Conservation (phyloP, 2,888 invertebrate genomes). For the Hydropsyche betteni region DNA sequence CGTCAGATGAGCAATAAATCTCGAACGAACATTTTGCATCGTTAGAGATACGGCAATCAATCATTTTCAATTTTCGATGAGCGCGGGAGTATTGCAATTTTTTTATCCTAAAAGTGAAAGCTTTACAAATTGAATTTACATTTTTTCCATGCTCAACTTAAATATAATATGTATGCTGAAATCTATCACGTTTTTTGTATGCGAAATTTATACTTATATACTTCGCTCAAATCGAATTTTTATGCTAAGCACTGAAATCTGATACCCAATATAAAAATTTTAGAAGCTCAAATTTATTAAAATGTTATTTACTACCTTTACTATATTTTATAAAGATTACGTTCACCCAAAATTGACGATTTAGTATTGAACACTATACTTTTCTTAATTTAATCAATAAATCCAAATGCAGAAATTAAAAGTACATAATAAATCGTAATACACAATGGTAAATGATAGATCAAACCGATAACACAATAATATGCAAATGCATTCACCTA, state of each 20-base stretch:
- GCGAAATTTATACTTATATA: too few species aligned
- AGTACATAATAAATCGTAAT: too few species aligned
- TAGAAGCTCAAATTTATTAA: neutral
- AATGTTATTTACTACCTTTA: constrained; percentile 2
- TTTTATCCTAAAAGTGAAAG: constrained; percentile 14
- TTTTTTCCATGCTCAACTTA: neutral
- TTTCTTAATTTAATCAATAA: too few species aligned
- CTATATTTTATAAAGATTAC: neutral
- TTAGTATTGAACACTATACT: neutral
- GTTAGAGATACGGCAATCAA: constrained; percentile 5
- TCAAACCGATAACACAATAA: too few species aligned
- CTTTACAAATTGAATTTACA: neutral
- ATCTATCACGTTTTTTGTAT: too few species aligned
- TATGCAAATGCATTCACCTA: too few species aligned
- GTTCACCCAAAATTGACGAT: neutral
- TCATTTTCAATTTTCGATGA: constrained; percentile 1
- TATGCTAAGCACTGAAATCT: too few species aligned
- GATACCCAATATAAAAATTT: neutral
- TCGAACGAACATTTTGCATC: constrained; percentile 12
- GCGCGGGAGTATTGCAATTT: constrained; percentile 5
- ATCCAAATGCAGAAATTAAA: too few species aligned
- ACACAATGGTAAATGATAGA: too few species aligned
- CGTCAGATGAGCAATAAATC: constrained; percentile 26
- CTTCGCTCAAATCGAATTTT: too few species aligned
- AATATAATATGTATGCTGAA: neutral